phyloP scores from a whole-genome alignment of 2,113 vertebrate genomes.

The Onychostruthus taczanowskii region DNA sequence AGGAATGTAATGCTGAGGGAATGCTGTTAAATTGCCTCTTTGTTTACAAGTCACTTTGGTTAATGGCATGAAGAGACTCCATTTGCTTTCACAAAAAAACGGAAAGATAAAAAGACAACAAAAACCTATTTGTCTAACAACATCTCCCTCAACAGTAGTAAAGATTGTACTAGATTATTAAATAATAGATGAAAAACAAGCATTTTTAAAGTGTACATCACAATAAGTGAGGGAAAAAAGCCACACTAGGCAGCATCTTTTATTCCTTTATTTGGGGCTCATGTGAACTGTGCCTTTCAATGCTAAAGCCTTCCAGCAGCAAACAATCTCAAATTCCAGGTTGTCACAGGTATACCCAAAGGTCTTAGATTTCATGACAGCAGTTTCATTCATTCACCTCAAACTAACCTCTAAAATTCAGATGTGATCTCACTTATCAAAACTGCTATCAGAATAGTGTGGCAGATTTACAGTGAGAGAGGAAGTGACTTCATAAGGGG shows the following conservation, averaged over 20 bases:
- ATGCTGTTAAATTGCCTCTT: slow-evolving; percentile 74
- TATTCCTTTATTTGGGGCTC: slow-evolving; percentile 30
- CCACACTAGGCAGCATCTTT: not conserved
- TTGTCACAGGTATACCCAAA: not conserved
- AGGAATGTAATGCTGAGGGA: slow-evolving; percentile 57
- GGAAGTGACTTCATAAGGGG: not conserved
- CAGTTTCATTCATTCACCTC: not conserved
- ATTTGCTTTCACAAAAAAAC: slow-evolving; percentile 62
- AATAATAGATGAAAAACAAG: slow-evolving; percentile 61
- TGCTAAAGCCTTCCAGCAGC: not conserved
- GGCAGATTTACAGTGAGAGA: not conserved
- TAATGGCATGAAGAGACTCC: slow-evolving; percentile 68
- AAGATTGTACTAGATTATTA: slow-evolving; percentile 52
- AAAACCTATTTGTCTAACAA: slow-evolving; percentile 73
- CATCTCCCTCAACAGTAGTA: slow-evolving; percentile 45
- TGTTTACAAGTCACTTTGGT: slow-evolving; percentile 74
- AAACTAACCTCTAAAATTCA: not conserved
- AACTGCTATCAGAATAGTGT: not conserved
- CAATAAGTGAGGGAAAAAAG: not conserved
- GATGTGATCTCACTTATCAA: not conserved
- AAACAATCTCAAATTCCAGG: not conserved
- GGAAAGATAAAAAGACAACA: slow-evolving; percentile 69
- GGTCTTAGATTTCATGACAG: not conserved
- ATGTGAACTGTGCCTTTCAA: slow-evolving; percentile 39
- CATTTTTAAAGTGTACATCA: slow-evolving; percentile 53